Evolutionary conservation across 2,888 invertebrate genomes (phyloP).

Genomic region (Nomada ferruginata): DNA sequence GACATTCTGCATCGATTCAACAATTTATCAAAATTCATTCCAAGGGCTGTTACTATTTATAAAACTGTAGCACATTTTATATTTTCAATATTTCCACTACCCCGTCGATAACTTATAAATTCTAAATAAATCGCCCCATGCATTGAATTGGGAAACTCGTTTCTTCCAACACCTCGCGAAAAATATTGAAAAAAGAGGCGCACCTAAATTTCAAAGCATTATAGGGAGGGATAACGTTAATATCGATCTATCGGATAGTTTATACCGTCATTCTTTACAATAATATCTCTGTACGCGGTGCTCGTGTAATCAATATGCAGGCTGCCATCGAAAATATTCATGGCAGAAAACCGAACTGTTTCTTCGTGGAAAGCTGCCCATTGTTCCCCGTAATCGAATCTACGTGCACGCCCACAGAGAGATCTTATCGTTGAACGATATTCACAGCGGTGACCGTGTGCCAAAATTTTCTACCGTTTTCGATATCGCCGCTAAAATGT

Average conservation of each 20-base stretch:
- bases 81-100: neutral
- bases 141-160: slow-evolving; percentile 28
- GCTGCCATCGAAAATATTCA: slow-evolving; percentile 58
- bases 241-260: slow-evolving; percentile 45
- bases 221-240: slow-evolving; percentile 27
- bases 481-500: slow-evolving; percentile 30
- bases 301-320: slow-evolving; percentile 52
- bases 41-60: neutral
- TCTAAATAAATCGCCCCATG: neutral
- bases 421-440: slow-evolving; percentile 52
- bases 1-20: neutral
- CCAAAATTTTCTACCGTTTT: slow-evolving; percentile 45
- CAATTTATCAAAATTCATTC: neutral
- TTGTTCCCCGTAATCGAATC: slow-evolving; percentile 57
- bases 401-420: slow-evolving; percentile 16
- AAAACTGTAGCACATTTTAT: neutral
- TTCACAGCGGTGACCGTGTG: slow-evolving; percentile 22
- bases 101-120: slow-evolving; percentile 28
- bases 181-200: slow-evolving; percentile 9
- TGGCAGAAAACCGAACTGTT: slow-evolving; percentile 49
- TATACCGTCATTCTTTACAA: slow-evolving; percentile 42
- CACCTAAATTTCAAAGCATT: slow-evolving; percentile 49
- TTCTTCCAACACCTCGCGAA: slow-evolving; percentile 1
- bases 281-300: slow-evolving; percentile 32
- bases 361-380: slow-evolving; percentile 60